phyloP scores from a whole-genome alignment of 2,797 vertebrate genomes.

The Enteromius afrohamiltoni region DNA sequence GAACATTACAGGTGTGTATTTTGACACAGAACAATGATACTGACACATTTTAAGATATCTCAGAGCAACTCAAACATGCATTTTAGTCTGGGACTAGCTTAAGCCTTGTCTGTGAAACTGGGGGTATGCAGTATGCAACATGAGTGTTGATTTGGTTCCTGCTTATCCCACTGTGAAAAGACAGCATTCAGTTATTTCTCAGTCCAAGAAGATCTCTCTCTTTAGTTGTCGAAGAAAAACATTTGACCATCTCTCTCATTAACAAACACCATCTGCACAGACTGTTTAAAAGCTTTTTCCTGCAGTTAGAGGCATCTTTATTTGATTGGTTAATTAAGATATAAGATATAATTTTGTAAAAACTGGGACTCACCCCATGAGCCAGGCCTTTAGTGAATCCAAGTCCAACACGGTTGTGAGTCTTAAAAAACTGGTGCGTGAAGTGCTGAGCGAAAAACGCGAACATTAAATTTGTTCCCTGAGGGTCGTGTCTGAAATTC shows the following conservation, averaged over 20 bases:
- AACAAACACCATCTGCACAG: neutral
- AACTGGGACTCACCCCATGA: slow-evolving; percentile 85
- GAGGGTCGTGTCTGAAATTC: slow-evolving; percentile 85
- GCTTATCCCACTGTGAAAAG: neutral
- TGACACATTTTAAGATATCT: too few relatives aligned
- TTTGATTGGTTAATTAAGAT: neutral
- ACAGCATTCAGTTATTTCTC: neutral
- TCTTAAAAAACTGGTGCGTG: slow-evolving; percentile 98
- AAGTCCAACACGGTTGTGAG: slow-evolving; percentile 76
- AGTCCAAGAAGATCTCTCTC: neutral
- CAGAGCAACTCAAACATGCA: too few relatives aligned
- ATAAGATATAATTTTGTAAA: neutral
- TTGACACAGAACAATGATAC: too few relatives aligned
- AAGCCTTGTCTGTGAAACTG: too few relatives aligned
- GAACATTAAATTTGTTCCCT: slow-evolving; percentile 91
- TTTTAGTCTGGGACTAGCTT: too few relatives aligned
- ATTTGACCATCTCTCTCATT: neutral
- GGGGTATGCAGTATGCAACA: neutral
- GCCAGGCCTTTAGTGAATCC: slow-evolving; percentile 90
- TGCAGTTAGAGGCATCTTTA: neutral
- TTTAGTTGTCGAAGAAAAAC: neutral
- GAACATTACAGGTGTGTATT: too few relatives aligned
- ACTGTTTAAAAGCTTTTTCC: neutral
- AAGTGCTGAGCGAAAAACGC: slow-evolving; percentile 98
- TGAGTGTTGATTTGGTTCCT: neutral